These are phyloP conservation scores for Coecobrya sp. DNA, from an alignment of 2,888 invertebrate species.

Conservation along the genomic window DNA sequence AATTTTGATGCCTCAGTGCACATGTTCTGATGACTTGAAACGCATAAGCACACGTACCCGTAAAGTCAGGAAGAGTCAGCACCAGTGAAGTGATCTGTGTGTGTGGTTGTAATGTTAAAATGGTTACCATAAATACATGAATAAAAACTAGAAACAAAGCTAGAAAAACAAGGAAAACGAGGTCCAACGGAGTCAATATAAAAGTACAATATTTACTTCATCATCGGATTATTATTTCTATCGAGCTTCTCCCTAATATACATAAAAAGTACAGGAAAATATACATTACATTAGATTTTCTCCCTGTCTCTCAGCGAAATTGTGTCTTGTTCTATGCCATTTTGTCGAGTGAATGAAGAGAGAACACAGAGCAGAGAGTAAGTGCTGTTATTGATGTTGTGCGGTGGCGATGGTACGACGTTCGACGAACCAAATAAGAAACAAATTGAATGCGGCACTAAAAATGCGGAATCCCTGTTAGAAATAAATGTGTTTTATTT, in stretches of 20 bases:
- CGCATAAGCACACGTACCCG: neutral
- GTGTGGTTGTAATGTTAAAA: neutral
- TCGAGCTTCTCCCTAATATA: neutral
- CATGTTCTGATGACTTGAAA: neutral
- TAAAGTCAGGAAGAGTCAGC: neutral
- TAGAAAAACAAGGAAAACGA: neutral
- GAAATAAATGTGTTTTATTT: conserved; percentile 53
- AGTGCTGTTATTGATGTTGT: neutral
- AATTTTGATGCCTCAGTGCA: no score
- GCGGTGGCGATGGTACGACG: conserved; percentile 50
- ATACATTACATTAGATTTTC: conserved; percentile 16
- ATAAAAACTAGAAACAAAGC: neutral
- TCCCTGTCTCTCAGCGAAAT: conserved; percentile 2
- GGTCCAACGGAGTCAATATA: neutral
- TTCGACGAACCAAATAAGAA: conserved; percentile 43
- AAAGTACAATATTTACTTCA: neutral
- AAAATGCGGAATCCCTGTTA: conserved; percentile 60
- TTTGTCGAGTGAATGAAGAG: conserved; percentile 8
- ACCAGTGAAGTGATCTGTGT: neutral
- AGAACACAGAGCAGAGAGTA: conserved; percentile 4
- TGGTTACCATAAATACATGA: neutral
- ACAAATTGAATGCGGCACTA: conserved; percentile 70
- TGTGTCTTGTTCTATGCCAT: conserved; percentile 2
- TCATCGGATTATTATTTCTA: neutral
- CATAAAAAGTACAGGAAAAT: neutral